These are phyloP conservation scores for Gobio occitaniae DNA, from an alignment of 2,797 vertebrate genomes.

Conservation along the genomic window DNA sequence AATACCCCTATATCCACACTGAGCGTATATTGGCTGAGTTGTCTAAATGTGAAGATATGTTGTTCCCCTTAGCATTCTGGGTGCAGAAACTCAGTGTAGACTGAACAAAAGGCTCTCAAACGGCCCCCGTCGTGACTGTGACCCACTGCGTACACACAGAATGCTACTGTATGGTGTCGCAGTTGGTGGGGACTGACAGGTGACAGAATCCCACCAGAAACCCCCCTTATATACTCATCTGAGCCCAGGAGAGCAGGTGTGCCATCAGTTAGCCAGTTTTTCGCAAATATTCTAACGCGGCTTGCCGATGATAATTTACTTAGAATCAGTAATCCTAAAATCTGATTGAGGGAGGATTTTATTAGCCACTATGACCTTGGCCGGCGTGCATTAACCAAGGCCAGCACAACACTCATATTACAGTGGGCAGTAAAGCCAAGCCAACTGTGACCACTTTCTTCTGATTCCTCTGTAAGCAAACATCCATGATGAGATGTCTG, in stretches of 20 bases:
- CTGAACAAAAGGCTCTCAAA: conserved; percentile 56
- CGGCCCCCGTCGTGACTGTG: conserved; percentile 37
- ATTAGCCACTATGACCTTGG: conserved; percentile 88
- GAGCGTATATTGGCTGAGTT: conserved; percentile 30
- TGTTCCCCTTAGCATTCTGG: conserved; percentile 17
- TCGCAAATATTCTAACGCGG: conserved; percentile 76
- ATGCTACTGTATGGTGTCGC: conserved; percentile 56
- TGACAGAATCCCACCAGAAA: conserved; percentile 56
- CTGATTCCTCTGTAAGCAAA: conserved; percentile 58
- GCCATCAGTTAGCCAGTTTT: conserved; percentile 65
- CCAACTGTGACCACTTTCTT: conserved; percentile 60
- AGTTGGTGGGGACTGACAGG: conserved; percentile 60
- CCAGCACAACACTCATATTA: conserved; percentile 61
- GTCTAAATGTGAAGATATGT: conserved; percentile 32
- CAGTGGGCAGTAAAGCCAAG: conserved; percentile 59
- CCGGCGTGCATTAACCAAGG: conserved; percentile 76
- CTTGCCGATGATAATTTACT: conserved; percentile 89
- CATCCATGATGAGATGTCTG: conserved; percentile 50
- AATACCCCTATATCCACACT: conserved; percentile 35
- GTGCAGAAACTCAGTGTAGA: conserved; percentile 25
- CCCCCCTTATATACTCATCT: conserved; percentile 36
- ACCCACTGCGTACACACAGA: conserved; percentile 38
- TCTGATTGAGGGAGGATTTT: conserved; percentile 86
- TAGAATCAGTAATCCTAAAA: conserved; percentile 89
- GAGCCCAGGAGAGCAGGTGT: conserved; percentile 63